Evolutionary conservation across 30 jellyfish, hydroid and myxozoan species (phyloP).

Genomic region (Rhopilema esculentum): DNA sequence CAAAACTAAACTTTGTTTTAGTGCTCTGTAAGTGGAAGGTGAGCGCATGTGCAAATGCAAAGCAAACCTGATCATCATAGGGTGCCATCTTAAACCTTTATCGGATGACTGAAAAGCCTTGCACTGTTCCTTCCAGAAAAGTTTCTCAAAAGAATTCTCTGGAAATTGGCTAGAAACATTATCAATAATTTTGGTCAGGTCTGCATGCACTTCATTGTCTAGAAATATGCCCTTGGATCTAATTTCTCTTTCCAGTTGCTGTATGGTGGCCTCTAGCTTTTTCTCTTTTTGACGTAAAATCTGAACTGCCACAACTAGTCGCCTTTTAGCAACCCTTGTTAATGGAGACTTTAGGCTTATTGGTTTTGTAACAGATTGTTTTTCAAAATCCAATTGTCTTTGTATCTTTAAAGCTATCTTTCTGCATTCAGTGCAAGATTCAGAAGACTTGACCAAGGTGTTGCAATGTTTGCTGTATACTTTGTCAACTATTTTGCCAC

Average conservation of each 20-base stretch:
- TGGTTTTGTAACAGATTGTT: background rate
- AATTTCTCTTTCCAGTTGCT: constrained; percentile 8
- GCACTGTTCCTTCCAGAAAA: constrained; percentile 5
- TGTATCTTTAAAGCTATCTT: background rate
- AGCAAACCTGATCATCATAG: constrained; percentile 21
- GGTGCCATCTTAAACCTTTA: constrained; percentile 11
- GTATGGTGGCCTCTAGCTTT: background rate
- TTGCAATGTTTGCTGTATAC: background rate
- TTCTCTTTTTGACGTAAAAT: constrained; percentile 1
- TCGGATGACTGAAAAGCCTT: constrained; percentile 12
- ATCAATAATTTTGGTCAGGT: constrained; percentile 8
- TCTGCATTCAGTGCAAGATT: background rate
- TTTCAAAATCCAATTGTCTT: background rate
- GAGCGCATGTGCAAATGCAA: constrained; percentile 19
- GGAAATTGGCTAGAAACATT: background rate
- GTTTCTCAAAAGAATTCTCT: background rate
- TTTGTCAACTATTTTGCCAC: background rate
- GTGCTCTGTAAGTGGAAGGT: constrained; percentile 49
- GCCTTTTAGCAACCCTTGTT: background rate
- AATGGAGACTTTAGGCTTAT: background rate
- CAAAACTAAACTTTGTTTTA: constrained; percentile 41
- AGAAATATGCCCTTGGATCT: background rate
- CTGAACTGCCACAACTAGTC: background rate
- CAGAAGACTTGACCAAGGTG: background rate
- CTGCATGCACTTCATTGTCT: constrained; percentile 6